Evolutionary conservation across 2,888 invertebrate genomes (phyloP).

Genomic region (Ophion obscuratus): DNA sequence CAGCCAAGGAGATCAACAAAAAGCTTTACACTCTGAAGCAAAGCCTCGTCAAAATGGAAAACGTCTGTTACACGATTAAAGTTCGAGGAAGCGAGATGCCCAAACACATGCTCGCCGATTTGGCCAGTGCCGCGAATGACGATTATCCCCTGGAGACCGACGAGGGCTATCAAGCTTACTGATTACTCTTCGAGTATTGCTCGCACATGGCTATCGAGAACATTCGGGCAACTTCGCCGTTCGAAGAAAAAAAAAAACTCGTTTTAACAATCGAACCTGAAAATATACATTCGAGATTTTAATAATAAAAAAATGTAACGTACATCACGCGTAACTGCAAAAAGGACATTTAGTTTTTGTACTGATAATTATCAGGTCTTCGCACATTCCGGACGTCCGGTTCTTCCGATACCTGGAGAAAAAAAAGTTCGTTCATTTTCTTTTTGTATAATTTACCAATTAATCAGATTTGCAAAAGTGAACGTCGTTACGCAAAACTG

Average conservation of each 20-base stretch:
- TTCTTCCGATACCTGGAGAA: neutral
- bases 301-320: neutral
- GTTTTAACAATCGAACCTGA: neutral
- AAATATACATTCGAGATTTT: conserved; percentile 15
- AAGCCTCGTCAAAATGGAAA: conserved; percentile 93
- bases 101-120: conserved; percentile 87
- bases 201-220: neutral
- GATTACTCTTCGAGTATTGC: conserved; percentile 6
- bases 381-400: neutral
- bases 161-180: conserved; percentile 84
- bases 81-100: conserved; percentile 93
- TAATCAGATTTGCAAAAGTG: neutral
- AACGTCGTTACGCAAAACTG: neutral
- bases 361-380: neutral
- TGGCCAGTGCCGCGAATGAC: conserved; percentile 82
- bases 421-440: neutral
- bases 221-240: neutral
- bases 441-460: neutral
- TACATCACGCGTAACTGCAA: neutral
- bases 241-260: neutral
- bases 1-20: conserved; percentile 88
- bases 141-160: conserved; percentile 83
- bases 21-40: conserved; percentile 90
- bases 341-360: neutral
- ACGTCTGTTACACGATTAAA: conserved; percentile 91